Evolutionary conservation across 2,113 vertebrate species (phyloP), one percentile per base, ranked within the genome.

Genomic region (Puntigrus tetrazona): DNA sequence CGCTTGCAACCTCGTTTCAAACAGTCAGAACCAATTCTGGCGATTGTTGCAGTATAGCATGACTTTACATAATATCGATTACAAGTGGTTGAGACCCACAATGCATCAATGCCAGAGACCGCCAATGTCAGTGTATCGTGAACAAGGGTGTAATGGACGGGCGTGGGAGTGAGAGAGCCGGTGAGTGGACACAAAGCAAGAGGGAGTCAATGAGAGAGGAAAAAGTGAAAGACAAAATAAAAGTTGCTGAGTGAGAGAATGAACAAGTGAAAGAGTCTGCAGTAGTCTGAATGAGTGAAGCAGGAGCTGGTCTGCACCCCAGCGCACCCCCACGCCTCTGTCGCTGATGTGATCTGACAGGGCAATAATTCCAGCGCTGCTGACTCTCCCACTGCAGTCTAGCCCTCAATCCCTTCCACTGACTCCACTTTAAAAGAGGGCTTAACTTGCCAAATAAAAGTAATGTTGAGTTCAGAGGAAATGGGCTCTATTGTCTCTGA

Each of bases 281-380:
- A 73, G 36, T 36, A 52, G 80, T 38, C 9, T 45, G 72, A 83
- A 75, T 31, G 47, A 82, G 20, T 31, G 22, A 34, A 27, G 27
- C 1, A 16, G 50, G 36, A 8, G 14, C 55, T 59, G 77, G 36
- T 41, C 7, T 1, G 29, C 38, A 36, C 31, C 8, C 36, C 38
- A n/a, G n/a, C n/a, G n/a, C n/a, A 14, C 77, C 76, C 50, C 78
- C 57, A 80, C 16, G 63, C 27, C 45, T 50, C 43, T 20, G 63
- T 81, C 36, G 79, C 63, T 81, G 79, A 81, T 81, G 79, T 81
- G 79, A 81, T 81, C 79, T 70, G 79, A 81, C 79, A 81, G 63
- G 63, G 63, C 79, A 81, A 81, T 81, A 81, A 81, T 81, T 81
- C 79, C 43, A 81, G 79, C 61, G 10, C 79, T 81, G 79, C 79